Base-by-base conservation (phyloP, 2,888 invertebrate species). In the Latheticus oryzae region DNA sequence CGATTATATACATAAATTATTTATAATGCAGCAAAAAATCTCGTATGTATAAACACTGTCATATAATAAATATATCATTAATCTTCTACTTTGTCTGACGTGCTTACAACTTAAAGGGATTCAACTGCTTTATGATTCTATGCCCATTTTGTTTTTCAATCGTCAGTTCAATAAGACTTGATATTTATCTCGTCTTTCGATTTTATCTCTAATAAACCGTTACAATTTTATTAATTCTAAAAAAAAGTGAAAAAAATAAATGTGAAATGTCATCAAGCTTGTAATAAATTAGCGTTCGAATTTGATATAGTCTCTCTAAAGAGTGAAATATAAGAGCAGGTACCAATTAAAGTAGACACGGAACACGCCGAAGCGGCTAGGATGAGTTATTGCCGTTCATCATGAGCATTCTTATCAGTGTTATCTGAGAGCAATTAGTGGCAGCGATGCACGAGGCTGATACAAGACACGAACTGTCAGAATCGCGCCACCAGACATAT, bases 361-460 rank as follows among this genome's bases (percentile, higher is more conserved):
- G 64, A 66, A 70, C 69, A 69, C 64, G 64, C 37, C 32, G 54
- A 40, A 61, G 64, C 65, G 63, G 65, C 63, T 63, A 58, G 65
- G 65, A 72, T 71, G 68, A 72, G 61, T 68, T 67, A 70, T 66
- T 55, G 66, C 61, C 62, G 67, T 72, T 71, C 71, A 68, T 71
- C 71, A 73, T 69, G 70, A 65, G 64, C 63, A 62, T 32, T 47
- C 63, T 72, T 72, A 73, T 73, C 73, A 67, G 64, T 68, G 70
- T 72, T 73, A 73, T 73, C 73, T 69, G 64, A 59, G 67, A 65
- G 70, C 72, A 72, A 73, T 72, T 72, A 73, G 73, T 71, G 72
- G 67, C 62, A 51, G 63, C 65, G 73, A 72, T 73, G 69, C 71
- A 72, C 70, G 72, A 66, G 62, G 65, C 61, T 58, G 72, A 72